Evolutionary conservation across 2,888 invertebrate species (phyloP).

Genomic region (Vesta saturnalis): DNA sequence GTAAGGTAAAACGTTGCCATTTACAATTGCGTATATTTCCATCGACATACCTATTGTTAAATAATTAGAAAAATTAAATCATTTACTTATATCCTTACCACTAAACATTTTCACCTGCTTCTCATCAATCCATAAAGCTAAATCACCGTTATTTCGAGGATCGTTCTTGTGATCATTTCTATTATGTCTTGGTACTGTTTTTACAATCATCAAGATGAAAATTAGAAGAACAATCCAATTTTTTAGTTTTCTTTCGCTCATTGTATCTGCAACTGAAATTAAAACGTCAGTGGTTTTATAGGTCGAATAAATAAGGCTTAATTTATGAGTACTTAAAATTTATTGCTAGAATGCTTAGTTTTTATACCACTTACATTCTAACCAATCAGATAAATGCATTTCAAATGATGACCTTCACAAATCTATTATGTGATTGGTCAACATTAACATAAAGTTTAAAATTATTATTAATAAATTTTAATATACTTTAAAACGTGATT

Average conservation of each 20-base stretch:
- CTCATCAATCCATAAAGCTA: slow-evolving; percentile 91
- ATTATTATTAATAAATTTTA: no score
- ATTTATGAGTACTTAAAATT: not conserved
- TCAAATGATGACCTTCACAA: no score
- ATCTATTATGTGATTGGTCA: no score
- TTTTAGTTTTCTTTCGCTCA: slow-evolving; percentile 2
- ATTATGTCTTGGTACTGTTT: slow-evolving; percentile 17
- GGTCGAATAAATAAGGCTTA: no score
- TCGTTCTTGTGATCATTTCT: slow-evolving; percentile 60
- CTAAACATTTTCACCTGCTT: slow-evolving; percentile 92
- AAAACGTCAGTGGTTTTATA: no score
- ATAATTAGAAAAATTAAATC: not conserved
- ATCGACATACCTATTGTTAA: slow-evolving; percentile 77
- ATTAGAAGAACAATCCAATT: slow-evolving; percentile 1
- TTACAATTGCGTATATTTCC: slow-evolving; percentile 90
- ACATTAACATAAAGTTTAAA: no score
- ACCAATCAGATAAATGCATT: not conserved
- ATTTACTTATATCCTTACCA: no score
- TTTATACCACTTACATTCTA: not conserved
- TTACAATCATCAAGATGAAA: slow-evolving; percentile 7
- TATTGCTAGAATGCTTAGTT: not conserved
- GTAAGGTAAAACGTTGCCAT: slow-evolving; percentile 87
- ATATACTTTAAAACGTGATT: no score
- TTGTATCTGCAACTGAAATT: slow-evolving; percentile 2
- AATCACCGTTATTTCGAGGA: slow-evolving; percentile 66